These are phyloP conservation scores for Unio delphinus DNA, from an alignment of 2,888 invertebrate species.

Conservation along the genomic window DNA sequence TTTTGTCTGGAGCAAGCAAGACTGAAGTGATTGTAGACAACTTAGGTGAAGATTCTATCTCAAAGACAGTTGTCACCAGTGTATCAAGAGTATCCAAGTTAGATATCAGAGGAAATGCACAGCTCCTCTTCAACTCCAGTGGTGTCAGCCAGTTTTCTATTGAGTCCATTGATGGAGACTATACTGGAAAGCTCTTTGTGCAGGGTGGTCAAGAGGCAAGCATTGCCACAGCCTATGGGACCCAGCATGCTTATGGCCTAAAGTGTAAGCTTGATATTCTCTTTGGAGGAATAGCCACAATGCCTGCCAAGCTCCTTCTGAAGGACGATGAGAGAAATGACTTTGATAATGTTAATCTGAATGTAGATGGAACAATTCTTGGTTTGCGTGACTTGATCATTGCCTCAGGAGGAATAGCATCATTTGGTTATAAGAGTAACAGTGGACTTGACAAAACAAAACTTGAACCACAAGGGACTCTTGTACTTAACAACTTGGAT, in stretches of 20 bases:
- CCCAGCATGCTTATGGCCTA: slow-evolving; percentile 42
- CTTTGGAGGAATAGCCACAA: slow-evolving; percentile 19
- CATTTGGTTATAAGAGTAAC: slow-evolving; percentile 31
- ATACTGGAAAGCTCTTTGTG: slow-evolving; percentile 35
- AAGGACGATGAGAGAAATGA: slow-evolving; percentile 29
- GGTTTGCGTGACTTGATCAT: slow-evolving; percentile 47
- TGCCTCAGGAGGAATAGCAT: slow-evolving; percentile 36
- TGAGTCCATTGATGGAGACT: slow-evolving; percentile 42
- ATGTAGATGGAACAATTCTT: slow-evolving; percentile 41
- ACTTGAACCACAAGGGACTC: slow-evolving; percentile 27
- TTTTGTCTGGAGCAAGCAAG: slow-evolving; percentile 28
- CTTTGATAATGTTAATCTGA: slow-evolving; percentile 30
- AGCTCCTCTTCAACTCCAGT: slow-evolving; percentile 17
- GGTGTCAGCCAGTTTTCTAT: slow-evolving; percentile 13
- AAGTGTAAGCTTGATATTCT: slow-evolving; percentile 38
- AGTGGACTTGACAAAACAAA: slow-evolving; percentile 26
- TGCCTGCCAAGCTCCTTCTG: slow-evolving; percentile 47
- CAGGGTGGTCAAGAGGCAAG: slow-evolving; percentile 26
- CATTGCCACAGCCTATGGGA: slow-evolving; percentile 51
- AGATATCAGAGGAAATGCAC: slow-evolving; percentile 24
- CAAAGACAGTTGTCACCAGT: slow-evolving; percentile 18
- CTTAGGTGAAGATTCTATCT: slow-evolving; percentile 15
- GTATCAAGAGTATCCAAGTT: slow-evolving; percentile 21
- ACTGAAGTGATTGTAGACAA: slow-evolving; percentile 34
- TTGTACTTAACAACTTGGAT: slow-evolving; percentile 39